These are phyloP conservation scores for Empis stercorea DNA, from an alignment of 2,888 invertebrate species.

Conservation along the genomic window DNA sequence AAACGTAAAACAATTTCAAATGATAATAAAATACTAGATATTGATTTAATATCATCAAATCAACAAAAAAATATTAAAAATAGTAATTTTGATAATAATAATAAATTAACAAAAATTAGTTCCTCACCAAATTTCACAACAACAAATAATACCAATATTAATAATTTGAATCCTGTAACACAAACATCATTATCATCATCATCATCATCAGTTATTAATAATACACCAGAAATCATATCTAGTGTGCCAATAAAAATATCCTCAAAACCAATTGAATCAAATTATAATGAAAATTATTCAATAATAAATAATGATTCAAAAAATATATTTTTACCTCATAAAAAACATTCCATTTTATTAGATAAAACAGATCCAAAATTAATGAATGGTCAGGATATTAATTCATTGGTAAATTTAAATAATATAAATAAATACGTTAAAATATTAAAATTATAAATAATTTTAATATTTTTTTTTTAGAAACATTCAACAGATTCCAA, in stretches of 20 bases:
- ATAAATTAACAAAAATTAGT: conserved; percentile 25
- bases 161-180: conserved; percentile 3
- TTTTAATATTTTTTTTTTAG: neutral
- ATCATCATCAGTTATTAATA: neutral
- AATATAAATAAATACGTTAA: neutral
- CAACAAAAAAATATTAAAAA: neutral
- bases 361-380: too few relatives aligned
- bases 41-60: conserved; percentile 24
- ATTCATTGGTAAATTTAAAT: conserved; percentile 12
- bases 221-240: too few relatives aligned
- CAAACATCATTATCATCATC: too few relatives aligned
- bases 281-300: neutral
- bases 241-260: too few relatives aligned
- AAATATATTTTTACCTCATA: too few relatives aligned
- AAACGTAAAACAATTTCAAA: conserved; percentile 6
- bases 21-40: conserved; percentile 16
- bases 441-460: neutral
- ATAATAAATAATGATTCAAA: neutral
- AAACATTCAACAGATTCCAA: conserved; percentile 8
- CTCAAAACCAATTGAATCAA: neutral
- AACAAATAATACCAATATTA: conserved; percentile 1
- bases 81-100: conserved; percentile 7
- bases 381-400: conserved; percentile 2
- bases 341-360: too few relatives aligned
- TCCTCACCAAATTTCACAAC: conserved; percentile 22